phyloP scores from a whole-genome alignment of 2,797 vertebrate species.

The Lindbergichthys nudifrons region DNA sequence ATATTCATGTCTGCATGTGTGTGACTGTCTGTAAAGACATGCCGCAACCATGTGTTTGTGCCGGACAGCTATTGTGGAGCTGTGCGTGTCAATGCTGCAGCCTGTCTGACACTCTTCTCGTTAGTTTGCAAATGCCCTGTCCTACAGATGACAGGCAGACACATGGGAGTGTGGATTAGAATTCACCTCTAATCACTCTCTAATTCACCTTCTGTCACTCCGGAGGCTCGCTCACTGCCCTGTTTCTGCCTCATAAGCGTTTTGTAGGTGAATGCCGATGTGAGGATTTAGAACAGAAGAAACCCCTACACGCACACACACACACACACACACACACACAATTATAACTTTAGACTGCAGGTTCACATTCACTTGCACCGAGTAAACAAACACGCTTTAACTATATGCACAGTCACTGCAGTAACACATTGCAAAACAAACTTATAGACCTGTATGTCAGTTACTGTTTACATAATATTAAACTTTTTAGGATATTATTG shows the following conservation, averaged over 20 bases:
- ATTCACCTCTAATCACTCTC: slow-evolving; percentile 77
- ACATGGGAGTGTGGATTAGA: slow-evolving; percentile 76
- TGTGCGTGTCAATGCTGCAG: slow-evolving; percentile 34
- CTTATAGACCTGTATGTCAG: neutral
- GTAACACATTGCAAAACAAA: slow-evolving; percentile 3
- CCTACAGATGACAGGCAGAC: slow-evolving; percentile 73
- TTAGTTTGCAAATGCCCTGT: slow-evolving; percentile 68
- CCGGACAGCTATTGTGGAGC: slow-evolving; percentile 17
- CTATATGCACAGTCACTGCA: neutral
- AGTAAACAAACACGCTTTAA: slow-evolving; percentile 14
- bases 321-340: neutral
- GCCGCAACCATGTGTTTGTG: slow-evolving; percentile 15
- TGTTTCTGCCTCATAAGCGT: slow-evolving; percentile 71
- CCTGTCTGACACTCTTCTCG: slow-evolving; percentile 54
- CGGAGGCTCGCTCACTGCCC: slow-evolving; percentile 48
- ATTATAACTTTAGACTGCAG: slow-evolving; percentile 10
- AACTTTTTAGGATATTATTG: neutral
- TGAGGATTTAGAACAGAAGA: slow-evolving; percentile 45
- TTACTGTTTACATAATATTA: neutral
- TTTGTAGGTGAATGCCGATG: slow-evolving; percentile 74
- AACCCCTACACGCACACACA: neutral
- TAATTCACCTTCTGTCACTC: slow-evolving; percentile 77
- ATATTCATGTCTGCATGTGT: neutral
- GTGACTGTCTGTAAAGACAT: slow-evolving; percentile 17
- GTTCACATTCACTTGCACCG: slow-evolving; percentile 15